phyloP scores from a whole-genome alignment of 2,888 invertebrate species.

The Allolobophora icterica region DNA sequence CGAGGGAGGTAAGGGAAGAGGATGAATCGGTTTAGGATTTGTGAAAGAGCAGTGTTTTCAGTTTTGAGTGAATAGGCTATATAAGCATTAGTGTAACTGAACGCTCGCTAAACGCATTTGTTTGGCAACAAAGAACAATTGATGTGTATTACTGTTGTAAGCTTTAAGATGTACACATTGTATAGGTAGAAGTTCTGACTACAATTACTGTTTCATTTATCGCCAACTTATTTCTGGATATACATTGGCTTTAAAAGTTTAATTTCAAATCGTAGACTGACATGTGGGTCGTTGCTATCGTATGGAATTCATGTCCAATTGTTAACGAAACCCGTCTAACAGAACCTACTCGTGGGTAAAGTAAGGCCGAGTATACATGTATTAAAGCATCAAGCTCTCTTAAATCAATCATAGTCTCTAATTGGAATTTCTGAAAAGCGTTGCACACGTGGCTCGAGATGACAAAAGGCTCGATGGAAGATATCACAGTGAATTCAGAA shows the following conservation, averaged over 20 bases:
- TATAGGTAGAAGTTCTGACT: not conserved
- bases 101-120: not conserved
- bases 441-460: no score
- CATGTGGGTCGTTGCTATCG: not conserved
- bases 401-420: not conserved
- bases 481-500: no score
- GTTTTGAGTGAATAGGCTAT: no score
- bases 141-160: not conserved
- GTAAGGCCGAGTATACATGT: no score
- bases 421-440: not conserved
- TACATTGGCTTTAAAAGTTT: not conserved
- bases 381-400: not conserved
- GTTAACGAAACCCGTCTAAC: not conserved
- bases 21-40: no score
- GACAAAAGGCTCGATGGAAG: no score
- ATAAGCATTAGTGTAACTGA: no score
- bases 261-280: not conserved
- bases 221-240: not conserved
- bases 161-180: no score
- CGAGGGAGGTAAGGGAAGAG: no score
- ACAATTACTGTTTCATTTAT: not conserved
- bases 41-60: no score
- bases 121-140: not conserved
- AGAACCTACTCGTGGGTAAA: no score
- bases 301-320: not conserved